Percentiles rank a stretch among this genome's conserved stretches.
Conservation (phyloP, 2,888 invertebrate genomes). For the Brenthis daphne region DNA sequence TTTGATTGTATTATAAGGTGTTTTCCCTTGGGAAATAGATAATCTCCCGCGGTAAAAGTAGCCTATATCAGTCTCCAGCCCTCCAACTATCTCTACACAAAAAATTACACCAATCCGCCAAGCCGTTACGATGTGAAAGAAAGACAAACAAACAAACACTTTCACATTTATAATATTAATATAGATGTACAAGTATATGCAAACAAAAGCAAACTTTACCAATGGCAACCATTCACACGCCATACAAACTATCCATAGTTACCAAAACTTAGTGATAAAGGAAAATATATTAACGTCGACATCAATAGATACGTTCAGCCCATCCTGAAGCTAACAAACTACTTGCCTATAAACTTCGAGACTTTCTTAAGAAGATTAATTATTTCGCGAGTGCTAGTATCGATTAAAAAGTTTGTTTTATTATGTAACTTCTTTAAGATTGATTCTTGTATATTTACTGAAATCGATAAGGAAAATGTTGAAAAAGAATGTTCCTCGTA, state of each 20-base stretch:
- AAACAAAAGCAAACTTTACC: too few relatives aligned
- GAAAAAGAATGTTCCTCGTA: too few relatives aligned
- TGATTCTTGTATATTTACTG: constrained; percentile 4
- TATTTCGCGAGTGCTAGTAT: constrained; percentile 43
- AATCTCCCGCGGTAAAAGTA: too few relatives aligned
- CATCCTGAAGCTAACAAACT: constrained; percentile 33
- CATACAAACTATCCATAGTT: constrained; percentile 10
- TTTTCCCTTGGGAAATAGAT: too few relatives aligned
- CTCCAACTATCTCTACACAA: too few relatives aligned
- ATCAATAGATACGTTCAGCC: constrained; percentile 22
- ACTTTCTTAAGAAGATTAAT: constrained; percentile 45
- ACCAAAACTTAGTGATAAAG: constrained; percentile 19
- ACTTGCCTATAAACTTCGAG: constrained; percentile 34
- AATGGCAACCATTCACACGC: not conserved
- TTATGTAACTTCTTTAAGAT: constrained; percentile 37
- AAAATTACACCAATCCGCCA: too few relatives aligned
- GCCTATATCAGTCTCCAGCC: too few relatives aligned
- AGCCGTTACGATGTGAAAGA: too few relatives aligned
- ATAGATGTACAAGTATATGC: too few relatives aligned
- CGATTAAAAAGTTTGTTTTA: constrained; percentile 44
- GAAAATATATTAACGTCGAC: constrained; percentile 18
- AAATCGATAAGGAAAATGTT: not conserved
- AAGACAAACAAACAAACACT: too few relatives aligned
- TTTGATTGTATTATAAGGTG: too few relatives aligned
- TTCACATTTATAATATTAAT: too few relatives aligned